A percentile compares a stretch with the other conserved stretches of the same genome.
Conservation (phyloP, 2,113 vertebrate species). For the Nothocercus nigrocapillus region DNA sequence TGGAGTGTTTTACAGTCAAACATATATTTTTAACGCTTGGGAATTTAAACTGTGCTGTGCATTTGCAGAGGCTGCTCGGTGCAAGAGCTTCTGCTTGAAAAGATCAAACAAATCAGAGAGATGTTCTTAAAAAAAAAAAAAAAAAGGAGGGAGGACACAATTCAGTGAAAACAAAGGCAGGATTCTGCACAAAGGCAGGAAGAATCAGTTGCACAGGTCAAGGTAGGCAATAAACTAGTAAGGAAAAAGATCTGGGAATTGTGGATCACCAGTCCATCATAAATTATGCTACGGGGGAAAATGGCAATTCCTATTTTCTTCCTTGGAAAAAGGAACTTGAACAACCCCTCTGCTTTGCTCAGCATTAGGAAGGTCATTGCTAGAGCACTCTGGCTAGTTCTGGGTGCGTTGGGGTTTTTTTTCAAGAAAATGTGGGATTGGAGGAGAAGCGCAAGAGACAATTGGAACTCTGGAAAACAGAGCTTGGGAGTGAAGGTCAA, state of each 20-base stretch:
- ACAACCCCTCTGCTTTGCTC: not conserved
- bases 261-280: not conserved
- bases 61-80: slow-evolving; percentile 54
- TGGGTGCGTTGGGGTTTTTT: not conserved
- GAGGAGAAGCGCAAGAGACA: not conserved
- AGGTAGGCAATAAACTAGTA: not conserved
- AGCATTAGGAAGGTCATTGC: not conserved
- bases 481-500: not conserved
- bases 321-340: not conserved
- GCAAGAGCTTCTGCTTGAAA: slow-evolving; percentile 63
- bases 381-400: not conserved
- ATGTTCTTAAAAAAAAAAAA: slow-evolving; percentile 13
- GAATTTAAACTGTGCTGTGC: slow-evolving; percentile 42
- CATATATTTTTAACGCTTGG: slow-evolving; percentile 61
- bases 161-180: slow-evolving; percentile 20
- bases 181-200: not conserved
- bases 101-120: slow-evolving; percentile 67
- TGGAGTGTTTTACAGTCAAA: slow-evolving; percentile 61
- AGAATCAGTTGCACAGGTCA: not conserved
- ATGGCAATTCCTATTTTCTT: not conserved
- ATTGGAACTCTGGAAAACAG: not conserved
- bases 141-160: not conserved
- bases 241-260: not conserved
- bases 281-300: not conserved
- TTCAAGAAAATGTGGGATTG: not conserved